Conservation (phyloP, 2,888 invertebrate genomes). For the Resseliella maxima region DNA sequence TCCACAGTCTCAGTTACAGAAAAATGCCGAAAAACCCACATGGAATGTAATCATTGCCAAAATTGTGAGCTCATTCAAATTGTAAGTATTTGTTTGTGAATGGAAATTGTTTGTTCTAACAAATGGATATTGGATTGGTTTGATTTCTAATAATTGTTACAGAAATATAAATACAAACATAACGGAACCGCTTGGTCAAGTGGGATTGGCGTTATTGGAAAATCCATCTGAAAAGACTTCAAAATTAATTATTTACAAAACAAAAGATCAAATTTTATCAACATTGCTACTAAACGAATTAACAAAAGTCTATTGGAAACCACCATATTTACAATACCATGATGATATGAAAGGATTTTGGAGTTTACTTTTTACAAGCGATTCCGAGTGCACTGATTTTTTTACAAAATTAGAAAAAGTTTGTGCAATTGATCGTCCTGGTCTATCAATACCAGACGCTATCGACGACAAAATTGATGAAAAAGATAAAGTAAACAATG, state of each 20-base stretch:
- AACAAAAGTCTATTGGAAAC: slow-evolving; percentile 60
- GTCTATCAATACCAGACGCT: neutral
- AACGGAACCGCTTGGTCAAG: slow-evolving; percentile 65
- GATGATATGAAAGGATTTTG: slow-evolving; percentile 70
- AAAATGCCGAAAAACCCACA: slow-evolving; percentile 38
- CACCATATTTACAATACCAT: slow-evolving; percentile 65
- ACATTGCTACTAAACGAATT: slow-evolving; percentile 60
- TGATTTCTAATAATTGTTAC: too few relatives aligned
- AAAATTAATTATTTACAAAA: slow-evolving; percentile 62
- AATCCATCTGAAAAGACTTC: slow-evolving; percentile 59
- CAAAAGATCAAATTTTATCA: slow-evolving; percentile 62
- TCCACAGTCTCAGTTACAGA: too few relatives aligned
- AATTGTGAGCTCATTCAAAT: slow-evolving; percentile 62
- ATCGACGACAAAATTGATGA: slow-evolving; percentile 56
- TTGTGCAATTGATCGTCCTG: slow-evolving; percentile 48
- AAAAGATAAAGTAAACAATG: too few relatives aligned
- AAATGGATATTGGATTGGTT: too few relatives aligned
- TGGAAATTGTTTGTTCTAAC: neutral
- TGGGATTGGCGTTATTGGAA: slow-evolving; percentile 68
- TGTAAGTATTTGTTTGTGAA: slow-evolving; percentile 58
- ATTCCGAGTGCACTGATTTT: slow-evolving; percentile 63
- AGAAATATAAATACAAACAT: too few relatives aligned
- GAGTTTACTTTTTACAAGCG: slow-evolving; percentile 70
- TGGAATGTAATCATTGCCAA: slow-evolving; percentile 62
- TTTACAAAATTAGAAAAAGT: slow-evolving; percentile 62